Evolutionary conservation across 2,797 vertebrate genomes (phyloP), one percentile per base, ranked within the genome.

Genomic region (Pseudopleuronectes americanus): DNA sequence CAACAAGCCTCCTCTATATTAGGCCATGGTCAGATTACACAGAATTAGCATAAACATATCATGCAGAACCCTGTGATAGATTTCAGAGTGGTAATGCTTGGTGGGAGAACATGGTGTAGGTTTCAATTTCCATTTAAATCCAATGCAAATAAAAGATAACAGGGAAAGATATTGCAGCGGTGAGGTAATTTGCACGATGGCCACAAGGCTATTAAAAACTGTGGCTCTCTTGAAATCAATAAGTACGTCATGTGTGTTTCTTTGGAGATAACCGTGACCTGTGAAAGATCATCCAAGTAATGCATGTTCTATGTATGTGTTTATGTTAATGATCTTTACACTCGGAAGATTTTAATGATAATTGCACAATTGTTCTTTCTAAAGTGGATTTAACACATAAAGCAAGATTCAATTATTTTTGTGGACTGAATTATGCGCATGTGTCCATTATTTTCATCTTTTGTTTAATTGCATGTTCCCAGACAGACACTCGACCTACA

Each of bases 1-100:
- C 69, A 76, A 70, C 63, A 38, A 71, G 60, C 60, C 78, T 63
- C 47, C 45, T 64, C 61, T 61, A 43, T 38, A 24, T 41, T 10
- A 6, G 9, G 60, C 60, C 45, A 4, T 21, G 41, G 26, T 71
- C 80, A 70, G 59, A 74, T 63, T 76, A 68, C 63, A 63, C 14
- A 5, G 26, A 70, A 87, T 87, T 82, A 81, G 54, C 83, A 86
- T 88, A 77, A 86, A 84, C 68, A 78, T 45, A 79, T 84, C 69
- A 77, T 23, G 64, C 54, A 61, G 48, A 74, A 58, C 31, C 17
- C 4, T 74, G 61, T 84, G 77, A 88, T 74, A 75, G 83, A 84
- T 88, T 87, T 64, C 8, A 17, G 24, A 56, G 68, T 54, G 73
- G 67, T 63, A 59, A 38, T 5, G 45, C 62, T 57, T 17, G 57